Evolutionary conservation across 2,113 vertebrate species (phyloP).

Genomic region (Odobenus rosmarus): DNA sequence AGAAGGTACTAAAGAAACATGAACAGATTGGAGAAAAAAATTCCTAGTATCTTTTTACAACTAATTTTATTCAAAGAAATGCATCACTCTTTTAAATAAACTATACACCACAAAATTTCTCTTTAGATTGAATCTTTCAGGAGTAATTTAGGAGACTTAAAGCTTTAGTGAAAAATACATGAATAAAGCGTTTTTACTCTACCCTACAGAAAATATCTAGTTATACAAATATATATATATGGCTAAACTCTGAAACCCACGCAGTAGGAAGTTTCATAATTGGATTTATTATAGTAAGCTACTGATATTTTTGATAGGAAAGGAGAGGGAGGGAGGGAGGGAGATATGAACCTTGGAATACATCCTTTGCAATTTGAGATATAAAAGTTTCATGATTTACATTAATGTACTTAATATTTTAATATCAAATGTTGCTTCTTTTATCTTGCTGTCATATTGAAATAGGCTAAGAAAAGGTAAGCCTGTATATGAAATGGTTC

Average conservation of each 20-base stretch:
- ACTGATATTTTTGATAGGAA: neutral
- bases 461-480: constrained; percentile 55
- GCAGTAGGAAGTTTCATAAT: neutral
- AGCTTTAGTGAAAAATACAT: neutral
- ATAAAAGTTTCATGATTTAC: constrained; percentile 49
- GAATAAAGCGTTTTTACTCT: neutral
- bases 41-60: neutral
- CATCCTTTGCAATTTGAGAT: constrained; percentile 32
- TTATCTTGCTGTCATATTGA: constrained; percentile 36
- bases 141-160: constrained; percentile 7
- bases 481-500: constrained; percentile 63
- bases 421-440: constrained; percentile 58
- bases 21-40: neutral
- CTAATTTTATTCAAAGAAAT: constrained; percentile 34
- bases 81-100: neutral
- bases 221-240: constrained; percentile 10
- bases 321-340: neutral
- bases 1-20: neutral
- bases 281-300: constrained; percentile 30
- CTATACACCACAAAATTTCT: neutral
- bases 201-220: neutral
- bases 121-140: neutral
- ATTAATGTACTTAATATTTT: constrained; percentile 63
- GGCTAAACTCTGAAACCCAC: neutral
- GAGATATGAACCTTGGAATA: constrained; percentile 41